These are phyloP conservation scores for Epicauta chinensis DNA, from an alignment of 1,140 invertebrate species.

Conservation along the genomic window DNA sequence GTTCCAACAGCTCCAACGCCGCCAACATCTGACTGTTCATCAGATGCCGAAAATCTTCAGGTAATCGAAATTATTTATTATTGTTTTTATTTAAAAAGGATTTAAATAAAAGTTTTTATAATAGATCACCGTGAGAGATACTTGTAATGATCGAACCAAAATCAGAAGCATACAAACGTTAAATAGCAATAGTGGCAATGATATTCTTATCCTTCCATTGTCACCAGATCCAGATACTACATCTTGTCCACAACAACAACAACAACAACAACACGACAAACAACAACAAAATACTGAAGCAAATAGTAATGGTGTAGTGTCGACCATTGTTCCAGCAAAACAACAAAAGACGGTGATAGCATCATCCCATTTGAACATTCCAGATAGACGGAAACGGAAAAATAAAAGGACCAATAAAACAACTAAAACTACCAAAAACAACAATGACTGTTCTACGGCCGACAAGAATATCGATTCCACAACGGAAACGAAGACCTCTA, in stretches of 20 bases:
- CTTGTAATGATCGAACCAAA: neutral
- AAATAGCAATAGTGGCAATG: slow-evolving; percentile 21
- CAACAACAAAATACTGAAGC: slow-evolving; percentile 14
- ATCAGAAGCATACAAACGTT: neutral
- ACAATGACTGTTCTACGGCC: slow-evolving; percentile 13
- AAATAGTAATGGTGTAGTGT: too few relatives aligned
- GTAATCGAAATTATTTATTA: neutral
- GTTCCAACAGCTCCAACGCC: slow-evolving; percentile 47
- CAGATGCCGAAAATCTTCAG: slow-evolving; percentile 56
- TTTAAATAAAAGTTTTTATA: too few relatives aligned
- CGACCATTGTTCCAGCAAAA: slow-evolving; percentile 29
- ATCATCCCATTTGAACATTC: slow-evolving; percentile 28
- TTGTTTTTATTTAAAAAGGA: too few relatives aligned
- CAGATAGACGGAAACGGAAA: slow-evolving; percentile 29
- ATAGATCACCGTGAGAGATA: neutral
- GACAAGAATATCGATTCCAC: slow-evolving; percentile 10
- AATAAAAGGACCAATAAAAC: slow-evolving; percentile 30
- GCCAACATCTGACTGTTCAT: slow-evolving; percentile 65
- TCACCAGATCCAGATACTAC: slow-evolving; percentile 37
- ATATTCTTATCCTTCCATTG: slow-evolving; percentile 38
- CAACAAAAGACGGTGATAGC: slow-evolving; percentile 29
- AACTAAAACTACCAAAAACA: slow-evolving; percentile 27
- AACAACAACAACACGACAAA: too few relatives aligned
- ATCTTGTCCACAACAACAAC: slow-evolving; percentile 7
- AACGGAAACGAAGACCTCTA: slow-evolving; percentile 7